These are phyloP conservation scores for Toxotes jaculatrix DNA, from an alignment of 2,113 vertebrate genomes.

Conservation along the genomic window DNA sequence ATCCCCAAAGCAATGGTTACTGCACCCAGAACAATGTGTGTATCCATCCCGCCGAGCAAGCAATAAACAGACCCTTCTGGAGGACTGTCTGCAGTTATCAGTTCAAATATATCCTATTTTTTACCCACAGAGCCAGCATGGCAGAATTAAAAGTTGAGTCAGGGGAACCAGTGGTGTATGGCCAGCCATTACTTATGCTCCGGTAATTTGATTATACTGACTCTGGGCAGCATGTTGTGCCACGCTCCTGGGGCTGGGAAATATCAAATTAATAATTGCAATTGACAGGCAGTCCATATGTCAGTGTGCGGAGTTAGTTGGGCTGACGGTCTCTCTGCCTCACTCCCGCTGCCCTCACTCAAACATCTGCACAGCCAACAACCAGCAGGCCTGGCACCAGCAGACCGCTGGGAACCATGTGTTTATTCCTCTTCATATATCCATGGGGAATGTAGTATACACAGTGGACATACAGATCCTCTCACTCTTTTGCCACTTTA, in stretches of 20 bases:
- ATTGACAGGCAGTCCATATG: constrained; percentile 78
- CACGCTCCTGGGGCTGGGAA: constrained; percentile 53
- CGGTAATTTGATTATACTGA: constrained; percentile 79
- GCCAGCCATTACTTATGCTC: constrained; percentile 75
- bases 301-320: constrained; percentile 47
- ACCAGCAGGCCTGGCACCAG: constrained; percentile 22
- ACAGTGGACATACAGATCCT: neutral
- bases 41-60: constrained; percentile 31
- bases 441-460: neutral
- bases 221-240: constrained; percentile 68
- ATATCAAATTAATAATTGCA: constrained; percentile 81
- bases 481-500: neutral
- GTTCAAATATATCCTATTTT: constrained; percentile 57
- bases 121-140: constrained; percentile 48
- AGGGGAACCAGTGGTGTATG: constrained; percentile 61
- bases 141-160: constrained; percentile 70
- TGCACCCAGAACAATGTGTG: constrained; percentile 52
- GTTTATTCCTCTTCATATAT: constrained; percentile 29
- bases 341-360: constrained; percentile 10
- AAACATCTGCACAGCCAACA: constrained; percentile 49
- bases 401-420: constrained; percentile 42
- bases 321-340: constrained; percentile 37
- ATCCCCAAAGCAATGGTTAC: constrained; percentile 31
- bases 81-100: constrained; percentile 63
- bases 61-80: constrained; percentile 40